A percentile compares a stretch with the other conserved stretches of the same genome.
phyloP scores from a whole-genome alignment of 2,888 invertebrate species.

The Ormyrus nitidulus region DNA sequence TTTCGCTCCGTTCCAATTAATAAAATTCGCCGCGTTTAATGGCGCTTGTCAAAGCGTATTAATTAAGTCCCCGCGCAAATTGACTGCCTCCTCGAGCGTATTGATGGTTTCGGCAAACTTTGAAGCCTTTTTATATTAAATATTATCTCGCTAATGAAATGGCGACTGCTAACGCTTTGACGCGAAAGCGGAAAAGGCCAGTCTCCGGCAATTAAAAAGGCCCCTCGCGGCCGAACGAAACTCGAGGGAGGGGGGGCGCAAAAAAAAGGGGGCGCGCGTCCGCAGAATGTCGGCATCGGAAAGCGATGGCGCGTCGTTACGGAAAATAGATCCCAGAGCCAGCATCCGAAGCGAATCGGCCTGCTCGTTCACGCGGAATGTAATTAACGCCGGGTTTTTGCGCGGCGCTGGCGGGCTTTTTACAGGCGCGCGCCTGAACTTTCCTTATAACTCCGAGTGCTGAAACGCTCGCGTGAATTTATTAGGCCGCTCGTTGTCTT shows the following conservation, averaged over 20 bases:
- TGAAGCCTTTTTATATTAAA: too few relatives aligned
- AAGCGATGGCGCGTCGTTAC: constrained; percentile 27
- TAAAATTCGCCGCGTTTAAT: too few relatives aligned
- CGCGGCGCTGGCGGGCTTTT: background rate
- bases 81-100: too few relatives aligned
- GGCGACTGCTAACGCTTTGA: background rate
- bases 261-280: constrained; percentile 9
- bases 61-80: too few relatives aligned
- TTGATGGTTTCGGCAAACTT: too few relatives aligned
- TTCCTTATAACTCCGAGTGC: constrained; percentile 8
- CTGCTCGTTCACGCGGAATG: constrained; percentile 67
- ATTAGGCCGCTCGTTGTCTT: constrained; percentile 58
- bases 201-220: constrained; percentile 10
- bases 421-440: constrained; percentile 2
- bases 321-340: constrained; percentile 40
- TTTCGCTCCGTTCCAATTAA: too few relatives aligned
- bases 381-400: constrained; percentile 65
- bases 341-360: constrained; percentile 63
- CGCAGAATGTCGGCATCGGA: constrained; percentile 20
- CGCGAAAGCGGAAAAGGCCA: background rate
- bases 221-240: background rate
- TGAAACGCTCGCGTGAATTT: constrained; percentile 59
- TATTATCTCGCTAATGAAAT: too few relatives aligned
- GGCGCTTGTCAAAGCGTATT: too few relatives aligned
- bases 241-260: background rate